These are phyloP conservation scores for Rhynchomys soricoides DNA, from an alignment of 2,113 vertebrate genomes.

Conservation along the genomic window DNA sequence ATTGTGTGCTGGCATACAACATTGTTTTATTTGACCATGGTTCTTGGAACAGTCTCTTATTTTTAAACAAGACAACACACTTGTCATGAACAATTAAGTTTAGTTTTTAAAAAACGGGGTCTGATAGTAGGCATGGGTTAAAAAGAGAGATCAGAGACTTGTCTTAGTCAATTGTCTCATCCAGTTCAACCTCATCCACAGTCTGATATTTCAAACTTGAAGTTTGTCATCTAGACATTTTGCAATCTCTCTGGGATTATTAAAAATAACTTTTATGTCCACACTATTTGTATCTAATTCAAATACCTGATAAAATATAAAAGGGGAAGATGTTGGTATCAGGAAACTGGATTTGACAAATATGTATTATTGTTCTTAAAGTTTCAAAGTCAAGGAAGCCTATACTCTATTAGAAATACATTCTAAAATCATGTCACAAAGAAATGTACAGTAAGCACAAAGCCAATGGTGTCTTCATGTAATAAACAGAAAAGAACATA, in stretches of 20 bases:
- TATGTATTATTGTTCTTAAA: background rate
- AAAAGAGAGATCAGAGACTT: background rate
- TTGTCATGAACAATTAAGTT: background rate
- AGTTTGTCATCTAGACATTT: constrained; percentile 5
- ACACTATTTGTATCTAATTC: background rate
- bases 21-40: background rate
- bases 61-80: background rate
- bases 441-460: background rate
- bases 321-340: background rate
- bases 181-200: background rate
- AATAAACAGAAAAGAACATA: background rate
- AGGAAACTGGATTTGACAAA: background rate
- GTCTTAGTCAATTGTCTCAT: background rate
- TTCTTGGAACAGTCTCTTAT: background rate
- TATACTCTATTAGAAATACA: background rate
- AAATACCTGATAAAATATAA: background rate
- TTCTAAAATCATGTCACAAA: background rate
- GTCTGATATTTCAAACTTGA: background rate
- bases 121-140: background rate
- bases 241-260: background rate
- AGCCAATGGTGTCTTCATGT: background rate
- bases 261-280: background rate
- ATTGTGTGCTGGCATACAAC: background rate
- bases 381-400: background rate
- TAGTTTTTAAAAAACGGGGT: rapidly evolving